Evolutionary conservation across 2,797 vertebrate genomes (phyloP).

Genomic region (Silurus aristotelis): DNA sequence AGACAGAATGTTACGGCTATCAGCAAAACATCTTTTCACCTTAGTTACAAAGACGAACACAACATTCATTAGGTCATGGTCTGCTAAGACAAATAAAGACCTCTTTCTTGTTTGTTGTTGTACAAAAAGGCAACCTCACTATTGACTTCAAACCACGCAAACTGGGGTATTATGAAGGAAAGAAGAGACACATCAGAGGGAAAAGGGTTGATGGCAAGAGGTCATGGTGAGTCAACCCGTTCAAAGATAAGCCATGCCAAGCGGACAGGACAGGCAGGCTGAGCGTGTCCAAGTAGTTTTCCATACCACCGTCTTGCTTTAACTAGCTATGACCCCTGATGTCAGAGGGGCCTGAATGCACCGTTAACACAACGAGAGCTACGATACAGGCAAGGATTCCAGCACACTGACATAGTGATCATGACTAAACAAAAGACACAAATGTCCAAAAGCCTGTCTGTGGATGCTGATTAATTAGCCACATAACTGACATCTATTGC

Average conservation of each 20-base stretch:
- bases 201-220: constrained; percentile 2
- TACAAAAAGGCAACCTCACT: neutral
- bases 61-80: neutral
- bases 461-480: neutral
- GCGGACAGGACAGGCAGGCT: constrained; percentile 24
- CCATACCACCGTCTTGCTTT: constrained; percentile 60
- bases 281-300: constrained; percentile 60
- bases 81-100: neutral
- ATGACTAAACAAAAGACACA: constrained; percentile 56
- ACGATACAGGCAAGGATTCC: constrained; percentile 68
- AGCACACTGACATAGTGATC: constrained; percentile 57
- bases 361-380: constrained; percentile 68
- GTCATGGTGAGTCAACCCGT: constrained; percentile 30
- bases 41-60: neutral
- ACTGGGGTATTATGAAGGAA: neutral
- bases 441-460: constrained; percentile 48
- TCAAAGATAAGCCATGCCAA: constrained; percentile 23
- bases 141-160: neutral
- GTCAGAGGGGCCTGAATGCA: constrained; percentile 65
- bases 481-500: neutral
- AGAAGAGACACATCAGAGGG: neutral
- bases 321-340: constrained; percentile 63
- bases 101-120: neutral
- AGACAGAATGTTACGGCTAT: constrained; percentile 14
- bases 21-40: neutral